phyloP scores from a whole-genome alignment of 2,797 vertebrate species.

The Sternarchorhynchus goeldii region DNA sequence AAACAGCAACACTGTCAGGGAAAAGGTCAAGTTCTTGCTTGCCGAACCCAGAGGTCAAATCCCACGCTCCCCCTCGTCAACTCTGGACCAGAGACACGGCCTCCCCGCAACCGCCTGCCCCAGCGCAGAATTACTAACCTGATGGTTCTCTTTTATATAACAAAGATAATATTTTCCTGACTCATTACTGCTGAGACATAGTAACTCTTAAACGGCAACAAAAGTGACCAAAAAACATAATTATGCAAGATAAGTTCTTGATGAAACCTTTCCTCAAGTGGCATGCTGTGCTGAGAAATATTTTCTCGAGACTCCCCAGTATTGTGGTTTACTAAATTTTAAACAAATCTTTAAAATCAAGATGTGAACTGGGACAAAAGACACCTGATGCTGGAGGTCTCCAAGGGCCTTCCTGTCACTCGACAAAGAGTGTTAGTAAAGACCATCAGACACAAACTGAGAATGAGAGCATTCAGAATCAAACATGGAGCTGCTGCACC shows the following conservation, averaged over 20 bases:
- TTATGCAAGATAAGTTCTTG: constrained; percentile 1
- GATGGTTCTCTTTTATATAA: constrained; percentile 35
- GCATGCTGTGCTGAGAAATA: background rate
- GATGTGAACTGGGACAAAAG: background rate
- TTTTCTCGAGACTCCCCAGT: background rate
- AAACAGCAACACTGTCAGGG: constrained; percentile 37
- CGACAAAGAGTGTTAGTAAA: background rate
- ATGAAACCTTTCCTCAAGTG: background rate
- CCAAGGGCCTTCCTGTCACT: background rate
- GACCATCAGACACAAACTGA: no score
- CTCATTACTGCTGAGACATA: background rate
- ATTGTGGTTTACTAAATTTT: background rate
- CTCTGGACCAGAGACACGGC: constrained; percentile 7
- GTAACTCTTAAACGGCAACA: background rate
- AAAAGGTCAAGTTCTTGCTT: constrained; percentile 44
- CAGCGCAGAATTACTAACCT: constrained; percentile 27
- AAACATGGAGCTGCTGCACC: background rate
- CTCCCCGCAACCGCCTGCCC: background rate
- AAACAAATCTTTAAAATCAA: background rate
- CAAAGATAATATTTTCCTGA: background rate
- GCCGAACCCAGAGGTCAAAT: constrained; percentile 40
- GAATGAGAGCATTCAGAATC: constrained; percentile 1
- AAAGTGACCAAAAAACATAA: background rate
- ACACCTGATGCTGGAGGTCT: constrained; percentile 2
- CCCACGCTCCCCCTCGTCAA: constrained; percentile 46